Evolutionary conservation across 2,888 invertebrate species (phyloP).

Genomic region (Heliconius cydno): DNA sequence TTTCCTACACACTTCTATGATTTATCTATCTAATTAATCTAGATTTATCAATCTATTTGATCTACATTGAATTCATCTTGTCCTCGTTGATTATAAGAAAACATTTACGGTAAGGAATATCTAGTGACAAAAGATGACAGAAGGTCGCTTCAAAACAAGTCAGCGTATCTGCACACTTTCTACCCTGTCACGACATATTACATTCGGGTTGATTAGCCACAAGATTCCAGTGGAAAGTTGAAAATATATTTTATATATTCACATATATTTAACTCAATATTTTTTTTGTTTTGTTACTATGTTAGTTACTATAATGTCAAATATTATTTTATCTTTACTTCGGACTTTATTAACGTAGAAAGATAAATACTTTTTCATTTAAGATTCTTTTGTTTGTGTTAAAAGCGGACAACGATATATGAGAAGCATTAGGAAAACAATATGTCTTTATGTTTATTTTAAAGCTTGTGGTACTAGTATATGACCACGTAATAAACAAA

Average conservation of each 20-base stretch:
- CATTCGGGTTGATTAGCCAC: slow-evolving; percentile 3
- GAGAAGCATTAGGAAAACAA: slow-evolving; percentile 71
- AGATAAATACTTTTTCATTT: slow-evolving; percentile 72
- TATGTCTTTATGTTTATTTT: slow-evolving; percentile 54
- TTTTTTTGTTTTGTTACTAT: too few relatives aligned
- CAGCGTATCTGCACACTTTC: slow-evolving; percentile 12
- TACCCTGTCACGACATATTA: background rate
- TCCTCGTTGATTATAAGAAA: background rate
- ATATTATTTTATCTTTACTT: too few relatives aligned
- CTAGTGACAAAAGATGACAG: background rate
- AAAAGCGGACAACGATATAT: slow-evolving; percentile 69
- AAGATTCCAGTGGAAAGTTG: background rate
- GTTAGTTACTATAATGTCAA: too few relatives aligned
- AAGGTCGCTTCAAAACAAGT: background rate
- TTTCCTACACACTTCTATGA: too few relatives aligned
- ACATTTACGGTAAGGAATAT: background rate
- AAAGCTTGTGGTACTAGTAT: background rate
- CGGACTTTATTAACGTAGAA: too few relatives aligned
- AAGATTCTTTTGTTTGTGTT: slow-evolving; percentile 65
- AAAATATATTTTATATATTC: background rate
- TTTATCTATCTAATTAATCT: too few relatives aligned
- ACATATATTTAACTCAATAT: background rate
- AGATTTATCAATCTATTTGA: background rate
- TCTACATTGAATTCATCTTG: background rate
- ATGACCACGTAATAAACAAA: background rate